A percentile compares a stretch with the other conserved stretches of the same genome.
Evolutionary conservation across 2,888 invertebrate species (phyloP).

Genomic region (Apantesis nais): DNA sequence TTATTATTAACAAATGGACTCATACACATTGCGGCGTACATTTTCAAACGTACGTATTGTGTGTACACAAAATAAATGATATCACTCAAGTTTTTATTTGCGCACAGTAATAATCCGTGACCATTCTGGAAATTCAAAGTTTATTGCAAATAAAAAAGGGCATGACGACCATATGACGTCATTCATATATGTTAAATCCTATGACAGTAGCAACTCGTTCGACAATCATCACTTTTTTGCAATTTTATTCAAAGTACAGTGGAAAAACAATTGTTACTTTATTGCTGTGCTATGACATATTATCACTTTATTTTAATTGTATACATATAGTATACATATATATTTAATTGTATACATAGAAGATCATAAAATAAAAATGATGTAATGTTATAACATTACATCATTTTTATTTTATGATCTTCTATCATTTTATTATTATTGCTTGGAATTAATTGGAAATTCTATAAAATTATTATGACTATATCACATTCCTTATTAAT

Average conservation of each 20-base stretch:
- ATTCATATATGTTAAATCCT: background rate
- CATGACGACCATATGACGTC: no score
- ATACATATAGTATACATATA: background rate
- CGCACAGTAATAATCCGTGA: background rate
- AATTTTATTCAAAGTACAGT: conserved; percentile 14
- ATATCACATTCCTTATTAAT: no score
- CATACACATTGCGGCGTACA: background rate
- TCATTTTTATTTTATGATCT: no score
- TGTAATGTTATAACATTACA: no score
- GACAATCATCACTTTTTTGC: conserved; percentile 16
- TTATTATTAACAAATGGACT: conserved; percentile 3
- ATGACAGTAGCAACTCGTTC: background rate
- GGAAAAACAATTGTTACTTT: no score
- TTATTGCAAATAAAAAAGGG: background rate
- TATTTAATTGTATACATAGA: no score
- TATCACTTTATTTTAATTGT: no score
- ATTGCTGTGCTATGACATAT: no score
- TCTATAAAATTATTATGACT: no score
- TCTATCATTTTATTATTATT: no score
- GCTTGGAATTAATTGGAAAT: no score
- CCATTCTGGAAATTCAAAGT: background rate
- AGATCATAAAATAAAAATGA: no score
- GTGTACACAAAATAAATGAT: conserved; percentile 15
- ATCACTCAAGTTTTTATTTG: conserved; percentile 17
- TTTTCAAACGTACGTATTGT: conserved; percentile 11